Base-by-base conservation (phyloP, 1,140 invertebrate species). In the Anastrepha obliqua region DNA sequence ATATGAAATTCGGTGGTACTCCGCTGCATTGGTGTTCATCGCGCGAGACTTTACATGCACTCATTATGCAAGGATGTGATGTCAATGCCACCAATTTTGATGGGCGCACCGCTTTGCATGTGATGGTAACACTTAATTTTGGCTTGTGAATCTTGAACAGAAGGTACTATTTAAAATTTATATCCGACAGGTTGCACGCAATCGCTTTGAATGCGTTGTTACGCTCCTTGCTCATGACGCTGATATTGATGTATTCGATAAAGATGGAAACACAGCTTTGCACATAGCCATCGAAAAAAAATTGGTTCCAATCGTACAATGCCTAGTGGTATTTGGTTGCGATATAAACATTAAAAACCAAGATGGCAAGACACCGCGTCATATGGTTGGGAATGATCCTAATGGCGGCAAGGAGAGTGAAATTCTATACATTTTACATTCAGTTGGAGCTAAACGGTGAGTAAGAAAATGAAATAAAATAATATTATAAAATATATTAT, bases 11-110 rank as follows among this genome's bases (percentile, higher is more conserved):
- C 90, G 98, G 98, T 1, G 98, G 98, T 0, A 98, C 97, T 0
- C 97, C 98, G 0, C 91, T 99, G 39, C 98, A 99, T 92, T 99
- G 98, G 98, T 96, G 97, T 0, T 95, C 95, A 87, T 97, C 97
- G 17, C 95, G 96, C 55, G 96, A 97, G 93, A 97, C 98, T 0
- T 95, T 98, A 6, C 96, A 97, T 87, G 95, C 96, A 1, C 91
- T 99, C 2, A 95, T 97, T 9, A 95, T 97, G 88, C 95, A 96
- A 74, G 97, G 98, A 85, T 98, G 97, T 91, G 95, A 97, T 90
- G 96, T 99, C 3, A 96, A 99, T 93, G 95, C 96, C 3, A 89
- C 95, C 0, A 98, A 98, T 93, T 97, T 98, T 89, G 95, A 97
- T 86, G 96, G 96, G 0, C 94, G 96, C 85, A 98, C 98, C 0